Percentiles rank a stretch among this genome's conserved stretches.
phyloP scores from a whole-genome alignment of 2,797 vertebrate genomes.

The Chromobotia macracanthus region DNA sequence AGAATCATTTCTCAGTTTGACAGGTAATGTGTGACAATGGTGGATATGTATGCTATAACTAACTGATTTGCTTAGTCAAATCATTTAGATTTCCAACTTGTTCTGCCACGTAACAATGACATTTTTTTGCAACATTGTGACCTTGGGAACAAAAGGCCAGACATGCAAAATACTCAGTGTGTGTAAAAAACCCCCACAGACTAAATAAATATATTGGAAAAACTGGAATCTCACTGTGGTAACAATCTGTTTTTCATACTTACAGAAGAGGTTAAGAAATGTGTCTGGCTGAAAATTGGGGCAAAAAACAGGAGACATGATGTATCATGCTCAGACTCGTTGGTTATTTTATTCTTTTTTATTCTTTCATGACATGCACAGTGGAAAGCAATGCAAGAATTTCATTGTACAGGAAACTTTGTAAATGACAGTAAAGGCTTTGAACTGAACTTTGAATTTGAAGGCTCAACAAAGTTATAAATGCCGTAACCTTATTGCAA shows the following conservation, averaged over 20 bases:
- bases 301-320: too few species aligned
- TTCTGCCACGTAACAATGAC: not conserved
- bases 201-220: not conserved
- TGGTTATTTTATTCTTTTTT: not conserved
- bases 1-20: constrained; percentile 37
- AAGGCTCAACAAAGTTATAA: too few species aligned
- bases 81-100: too few species aligned
- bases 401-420: too few species aligned
- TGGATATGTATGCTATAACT: not conserved
- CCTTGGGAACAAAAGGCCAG: not conserved
- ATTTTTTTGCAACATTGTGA: not conserved
- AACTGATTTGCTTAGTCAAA: constrained; percentile 22
- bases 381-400: too few species aligned
- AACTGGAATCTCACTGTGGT: too few species aligned
- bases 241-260: constrained; percentile 12
- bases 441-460: too few species aligned
- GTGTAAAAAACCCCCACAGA: not conserved
- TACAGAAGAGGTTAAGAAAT: not conserved
- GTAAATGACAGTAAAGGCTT: too few species aligned
- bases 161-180: constrained; percentile 13
- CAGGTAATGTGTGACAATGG: not conserved
- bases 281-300: not conserved
- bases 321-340: not conserved
- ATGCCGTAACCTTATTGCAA: too few species aligned
- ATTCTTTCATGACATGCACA: too few species aligned